phyloP scores from a whole-genome alignment of 2,888 invertebrate genomes.

The Xylota segnis region DNA sequence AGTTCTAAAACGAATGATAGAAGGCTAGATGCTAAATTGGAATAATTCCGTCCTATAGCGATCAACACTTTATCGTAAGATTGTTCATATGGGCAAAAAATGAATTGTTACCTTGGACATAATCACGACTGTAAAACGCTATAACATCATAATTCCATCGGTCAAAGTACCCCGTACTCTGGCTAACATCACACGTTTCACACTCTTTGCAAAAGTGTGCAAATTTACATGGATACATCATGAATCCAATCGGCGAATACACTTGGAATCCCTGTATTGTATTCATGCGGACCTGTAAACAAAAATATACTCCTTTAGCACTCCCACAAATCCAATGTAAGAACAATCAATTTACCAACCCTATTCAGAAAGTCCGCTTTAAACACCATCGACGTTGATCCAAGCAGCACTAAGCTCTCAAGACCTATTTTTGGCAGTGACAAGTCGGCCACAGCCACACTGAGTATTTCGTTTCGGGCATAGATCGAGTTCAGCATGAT shows the following conservation, averaged over 20 bases:
- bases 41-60: too few species aligned
- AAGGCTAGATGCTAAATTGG: too few species aligned
- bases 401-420: slow-evolving; percentile 90
- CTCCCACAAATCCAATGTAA: background rate
- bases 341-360: slow-evolving; percentile 84
- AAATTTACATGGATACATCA: slow-evolving; percentile 89
- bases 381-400: slow-evolving; percentile 89
- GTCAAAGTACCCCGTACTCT: slow-evolving; percentile 92
- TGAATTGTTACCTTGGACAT: slow-evolving; percentile 87
- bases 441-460: slow-evolving; percentile 87
- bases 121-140: slow-evolving; percentile 94
- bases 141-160: slow-evolving; percentile 89
- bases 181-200: slow-evolving; percentile 88
- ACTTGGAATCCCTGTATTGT: slow-evolving; percentile 95
- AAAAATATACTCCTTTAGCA: slow-evolving; percentile 40
- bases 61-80: too few species aligned
- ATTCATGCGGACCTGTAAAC: slow-evolving; percentile 94
- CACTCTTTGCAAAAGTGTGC: slow-evolving; percentile 87
- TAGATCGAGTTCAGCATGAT: slow-evolving; percentile 83
- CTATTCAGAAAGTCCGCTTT: slow-evolving; percentile 95
- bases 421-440: slow-evolving; percentile 89
- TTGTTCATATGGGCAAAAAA: too few species aligned
- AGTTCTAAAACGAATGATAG: too few species aligned
- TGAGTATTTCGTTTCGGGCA: slow-evolving; percentile 83
- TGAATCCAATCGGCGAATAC: slow-evolving; percentile 96